Evolutionary conservation across 1,140 invertebrate species (phyloP).

Genomic region (Lasioglossum baleicum): DNA sequence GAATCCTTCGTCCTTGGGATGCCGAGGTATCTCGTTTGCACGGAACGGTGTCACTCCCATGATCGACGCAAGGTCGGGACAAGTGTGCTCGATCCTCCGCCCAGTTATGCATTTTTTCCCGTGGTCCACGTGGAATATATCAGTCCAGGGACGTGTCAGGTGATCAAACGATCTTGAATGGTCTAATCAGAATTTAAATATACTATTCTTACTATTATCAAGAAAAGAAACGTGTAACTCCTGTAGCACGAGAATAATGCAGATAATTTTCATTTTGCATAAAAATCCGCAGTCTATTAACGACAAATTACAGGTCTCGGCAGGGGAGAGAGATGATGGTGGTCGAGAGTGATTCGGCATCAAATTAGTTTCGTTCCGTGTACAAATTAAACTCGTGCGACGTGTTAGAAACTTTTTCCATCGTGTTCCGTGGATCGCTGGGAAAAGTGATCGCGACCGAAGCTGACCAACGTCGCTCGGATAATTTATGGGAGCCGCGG

Average conservation of each 20-base stretch:
- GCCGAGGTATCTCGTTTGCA: neutral
- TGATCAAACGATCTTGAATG: too few species aligned
- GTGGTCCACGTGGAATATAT: neutral
- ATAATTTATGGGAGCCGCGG: neutral
- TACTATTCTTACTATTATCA: too few species aligned
- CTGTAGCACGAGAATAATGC: too few species aligned
- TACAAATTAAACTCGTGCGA: neutral
- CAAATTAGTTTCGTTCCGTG: too few species aligned
- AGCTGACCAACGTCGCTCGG: neutral
- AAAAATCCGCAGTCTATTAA: too few species aligned
- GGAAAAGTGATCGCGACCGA: neutral
- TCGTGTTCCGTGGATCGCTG: neutral
- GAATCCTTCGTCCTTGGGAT: conserved; percentile 1
- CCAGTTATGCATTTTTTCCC: neutral
- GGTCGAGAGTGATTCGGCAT: too few species aligned
- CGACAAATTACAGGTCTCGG: too few species aligned
- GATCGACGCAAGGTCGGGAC: conserved; percentile 2
- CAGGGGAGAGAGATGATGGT: too few species aligned
- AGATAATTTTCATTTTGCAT: too few species aligned
- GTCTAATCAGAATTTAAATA: too few species aligned
- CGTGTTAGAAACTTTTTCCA: neutral
- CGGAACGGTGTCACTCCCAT: conserved; percentile 1
- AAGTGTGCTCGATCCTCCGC: neutral
- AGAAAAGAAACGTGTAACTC: too few species aligned
- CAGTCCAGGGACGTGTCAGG: neutral